These are phyloP conservation scores for Pelobates cultripes DNA, from an alignment of 2,797 vertebrate species.

Conservation along the genomic window DNA sequence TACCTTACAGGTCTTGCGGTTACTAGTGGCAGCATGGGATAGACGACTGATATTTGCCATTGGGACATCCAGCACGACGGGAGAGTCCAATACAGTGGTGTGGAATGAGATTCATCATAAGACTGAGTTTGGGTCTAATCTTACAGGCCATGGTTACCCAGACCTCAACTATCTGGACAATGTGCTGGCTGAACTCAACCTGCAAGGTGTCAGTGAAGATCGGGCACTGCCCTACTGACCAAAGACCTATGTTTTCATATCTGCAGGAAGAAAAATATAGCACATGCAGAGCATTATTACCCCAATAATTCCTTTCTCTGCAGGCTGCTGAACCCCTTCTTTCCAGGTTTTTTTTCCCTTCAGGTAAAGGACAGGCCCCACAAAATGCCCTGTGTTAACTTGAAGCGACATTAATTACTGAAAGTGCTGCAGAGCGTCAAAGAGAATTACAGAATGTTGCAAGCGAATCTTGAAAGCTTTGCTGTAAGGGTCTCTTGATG, in stretches of 20 bases:
- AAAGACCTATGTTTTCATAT: neutral
- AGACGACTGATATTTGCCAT: constrained; percentile 95
- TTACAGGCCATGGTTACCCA: constrained; percentile 93
- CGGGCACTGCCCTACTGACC: constrained; percentile 30
- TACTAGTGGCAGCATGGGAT: constrained; percentile 93
- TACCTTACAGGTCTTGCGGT: constrained; percentile 80
- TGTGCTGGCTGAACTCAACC: constrained; percentile 87
- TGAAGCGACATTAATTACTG: constrained; percentile 13
- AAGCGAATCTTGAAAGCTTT: constrained; percentile 6
- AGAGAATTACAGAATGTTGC: constrained; percentile 4
- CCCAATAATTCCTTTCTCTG: neutral
- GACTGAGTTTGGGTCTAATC: constrained; percentile 95
- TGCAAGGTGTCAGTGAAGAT: constrained; percentile 89
- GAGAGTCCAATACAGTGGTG: constrained; percentile 92
- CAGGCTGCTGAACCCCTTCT: constrained; percentile 3
- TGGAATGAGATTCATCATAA: constrained; percentile 99
- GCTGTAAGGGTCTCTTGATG: neutral
- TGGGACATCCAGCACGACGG: constrained; percentile 94
- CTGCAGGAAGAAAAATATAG: constrained; percentile 1
- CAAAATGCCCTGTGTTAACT: constrained; percentile 7
- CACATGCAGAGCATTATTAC: constrained; percentile 3
- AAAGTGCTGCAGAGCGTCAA: constrained; percentile 2
- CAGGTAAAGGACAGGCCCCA: constrained; percentile 7
- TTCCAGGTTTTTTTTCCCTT: constrained; percentile 26
- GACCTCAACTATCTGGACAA: constrained; percentile 96